Evolutionary conservation across 64 coral and sea anemone genomes (phyloP), one percentile per base, ranked within the genome.

Genomic region (Platygyra sinensis): DNA sequence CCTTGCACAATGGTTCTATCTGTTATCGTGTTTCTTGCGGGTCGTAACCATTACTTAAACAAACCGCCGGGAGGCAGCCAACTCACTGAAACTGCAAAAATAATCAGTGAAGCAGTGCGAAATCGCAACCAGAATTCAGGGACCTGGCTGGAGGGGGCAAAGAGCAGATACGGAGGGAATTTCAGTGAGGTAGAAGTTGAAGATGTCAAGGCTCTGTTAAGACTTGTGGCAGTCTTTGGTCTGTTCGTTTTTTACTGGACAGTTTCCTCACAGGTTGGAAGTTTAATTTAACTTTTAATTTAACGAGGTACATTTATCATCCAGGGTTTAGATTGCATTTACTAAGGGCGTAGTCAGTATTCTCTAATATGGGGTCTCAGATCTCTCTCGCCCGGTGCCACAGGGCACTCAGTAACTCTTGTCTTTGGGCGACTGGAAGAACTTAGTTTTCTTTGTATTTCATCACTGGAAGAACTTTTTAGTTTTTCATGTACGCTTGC

Each of bases 161-260:
- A 93, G 61, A 25, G 83, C 15, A 61, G 52, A 75, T 96, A 31
- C 86, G 94, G 90, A 59, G 94, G 94, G 55, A 73, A 73, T 25
- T 96, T 86, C 71, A 89, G 86, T 31, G 80, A 83, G 12, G 59
- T 71, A 25, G 78, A 96, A 14, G 94, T 96, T 57, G 94, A 96
- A 73, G 94, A 96, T 86, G 90, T 96, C 19, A 96, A 89, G 52
- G 72, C 80, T 29, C 59, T 96, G 20, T 78, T 86, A 52, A 89
- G 80, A 92, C 33, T 96, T 62, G 39, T 96, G 31, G 86, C 94
- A 73, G 63, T 96, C 18, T 96, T 96, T 63, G 19, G 60, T 62
- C 73, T 91, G 67, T 96, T 96, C 62, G 89, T 96, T 9, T 46
- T 89, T 52, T 92, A 95, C 51, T 91, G 94, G 94, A 83, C 86